Conservation (phyloP, 2,797 vertebrate genomes). For the Spheniscus humboldti region DNA sequence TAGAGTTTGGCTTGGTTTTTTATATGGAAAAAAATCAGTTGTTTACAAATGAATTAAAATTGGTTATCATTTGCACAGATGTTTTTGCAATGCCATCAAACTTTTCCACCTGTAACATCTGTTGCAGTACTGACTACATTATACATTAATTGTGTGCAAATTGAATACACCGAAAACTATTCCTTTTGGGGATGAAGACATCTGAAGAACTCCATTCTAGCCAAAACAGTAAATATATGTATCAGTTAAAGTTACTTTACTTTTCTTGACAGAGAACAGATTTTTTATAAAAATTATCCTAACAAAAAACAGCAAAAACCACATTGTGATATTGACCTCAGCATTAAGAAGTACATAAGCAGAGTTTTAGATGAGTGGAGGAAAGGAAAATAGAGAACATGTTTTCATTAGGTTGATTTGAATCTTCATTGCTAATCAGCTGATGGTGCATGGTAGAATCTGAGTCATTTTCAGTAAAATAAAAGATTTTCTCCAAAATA, state of each 20-base stretch:
- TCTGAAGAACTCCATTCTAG: not conserved
- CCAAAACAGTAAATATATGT: not conserved
- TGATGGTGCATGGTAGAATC: not conserved
- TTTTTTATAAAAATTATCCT: not conserved
- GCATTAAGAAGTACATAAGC: not conserved
- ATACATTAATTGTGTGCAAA: not conserved
- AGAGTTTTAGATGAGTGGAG: not conserved
- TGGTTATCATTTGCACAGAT: not conserved
- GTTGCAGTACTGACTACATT: not conserved
- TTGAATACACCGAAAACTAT: not conserved
- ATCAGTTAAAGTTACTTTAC: not conserved
- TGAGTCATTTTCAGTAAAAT: not conserved
- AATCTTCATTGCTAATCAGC: not conserved
- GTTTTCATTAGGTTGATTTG: not conserved
- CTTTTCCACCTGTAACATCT: not conserved
- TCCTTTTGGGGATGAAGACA: not conserved
- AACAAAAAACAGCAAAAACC: not conserved
- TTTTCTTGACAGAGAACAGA: not conserved
- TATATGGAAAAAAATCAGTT: not conserved
- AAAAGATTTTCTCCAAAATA: not conserved
- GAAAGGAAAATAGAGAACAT: not conserved
- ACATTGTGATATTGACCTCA: not conserved
- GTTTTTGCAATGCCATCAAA: not conserved
- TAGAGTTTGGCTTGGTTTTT: not conserved
- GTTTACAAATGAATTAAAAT: not conserved